Percentiles rank a stretch among this genome's conserved stretches.
These are phyloP conservation scores for Tethya wilhelma DNA, from an alignment of 37 sponge, comb jelly and placozoan genomes.

Conservation along the genomic window DNA sequence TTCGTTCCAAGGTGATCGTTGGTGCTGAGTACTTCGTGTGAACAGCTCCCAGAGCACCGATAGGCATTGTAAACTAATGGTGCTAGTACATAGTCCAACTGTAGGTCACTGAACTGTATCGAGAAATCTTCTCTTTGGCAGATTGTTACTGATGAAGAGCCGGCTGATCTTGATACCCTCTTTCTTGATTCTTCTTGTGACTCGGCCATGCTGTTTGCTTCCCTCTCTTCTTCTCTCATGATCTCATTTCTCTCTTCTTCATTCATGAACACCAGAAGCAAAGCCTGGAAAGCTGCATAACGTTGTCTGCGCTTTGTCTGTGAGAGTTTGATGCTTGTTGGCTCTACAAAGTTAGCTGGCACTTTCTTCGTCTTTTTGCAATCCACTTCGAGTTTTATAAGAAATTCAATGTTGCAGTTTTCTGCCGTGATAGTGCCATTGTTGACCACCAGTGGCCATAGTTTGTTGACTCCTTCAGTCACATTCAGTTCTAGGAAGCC, in stretches of 20 bases:
- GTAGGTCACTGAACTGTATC: conserved; percentile 11
- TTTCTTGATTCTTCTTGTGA: background rate
- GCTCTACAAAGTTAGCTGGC: conserved; percentile 20
- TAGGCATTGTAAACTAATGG: conserved; percentile 47
- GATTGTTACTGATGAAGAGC: background rate
- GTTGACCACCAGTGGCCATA: conserved; percentile 24
- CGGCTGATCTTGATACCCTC: background rate
- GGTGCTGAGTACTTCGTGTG: background rate
- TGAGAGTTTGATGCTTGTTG: conserved; percentile 18
- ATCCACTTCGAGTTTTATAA: conserved; percentile 5
- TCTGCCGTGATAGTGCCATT: no score
- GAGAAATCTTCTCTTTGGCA: conserved; percentile 28
- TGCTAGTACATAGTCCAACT: conserved; percentile 9
- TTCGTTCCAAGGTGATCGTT: conserved; percentile 16
- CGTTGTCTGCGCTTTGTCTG: conserved; percentile 1
- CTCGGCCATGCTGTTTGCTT: background rate
- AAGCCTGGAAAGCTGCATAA: conserved; percentile 16
- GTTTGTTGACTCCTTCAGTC: conserved; percentile 8
- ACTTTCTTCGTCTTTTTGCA: conserved; percentile 24
- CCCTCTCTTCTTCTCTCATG: background rate
- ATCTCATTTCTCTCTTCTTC: conserved; percentile 21
- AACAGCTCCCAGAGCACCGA: conserved; percentile 42
- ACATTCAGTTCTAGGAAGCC: conserved; percentile 47
- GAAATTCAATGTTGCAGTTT: conserved; percentile 16
- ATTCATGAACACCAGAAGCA: conserved; percentile 28